Evolutionary conservation across 2,888 invertebrate species (phyloP), one percentile per base, ranked within the genome.

Genomic region (Priocnemis perturbator): DNA sequence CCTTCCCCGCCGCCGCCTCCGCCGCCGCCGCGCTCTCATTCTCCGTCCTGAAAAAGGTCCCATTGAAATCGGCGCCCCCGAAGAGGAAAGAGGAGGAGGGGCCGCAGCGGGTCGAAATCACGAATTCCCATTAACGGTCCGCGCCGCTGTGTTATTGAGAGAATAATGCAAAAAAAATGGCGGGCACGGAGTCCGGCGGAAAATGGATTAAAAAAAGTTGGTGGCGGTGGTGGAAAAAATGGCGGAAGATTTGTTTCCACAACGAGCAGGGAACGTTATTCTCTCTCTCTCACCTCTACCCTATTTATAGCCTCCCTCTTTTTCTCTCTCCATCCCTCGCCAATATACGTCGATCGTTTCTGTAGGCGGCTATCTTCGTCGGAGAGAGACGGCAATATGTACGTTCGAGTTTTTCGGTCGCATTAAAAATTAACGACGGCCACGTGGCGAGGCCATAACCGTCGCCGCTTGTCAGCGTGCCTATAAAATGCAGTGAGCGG

Each of bases 391-490:
- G 37, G 11, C 11, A 7, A 9, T 11, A 9, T 9, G 37, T 11
- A 11, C 37, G 37, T 11, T 7, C 37, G 37, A 11, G 4, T 58
- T 48, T 59, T 67, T 44, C 71, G 58, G 50, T 64, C 60, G 71
- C 71, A 74, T 77, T 74, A 81, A 82, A 82, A 79, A 81, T 79
- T 77, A 82, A 71, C 72, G 74, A 62, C 66, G 72, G 73, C 58
- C 75, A 62, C 53, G 64, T 48, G 67, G 63, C 56, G 56, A 45
- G 45, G 30, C 61, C 58, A 67, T 69, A 69, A 69, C 69, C 67
- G 67, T 67, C 67, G 67, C 23, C 63, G 70, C 60, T 65, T 69
- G 69, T 61, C 69, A 65, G 56, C 20, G 47, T 37, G 53, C 55
- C 69, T 48, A 59, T 55, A 62, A 71, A 71, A 61, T 65, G 52